Evolutionary conservation across 2,797 vertebrate species (phyloP).

Genomic region (Phrynocephalus forsythii): DNA sequence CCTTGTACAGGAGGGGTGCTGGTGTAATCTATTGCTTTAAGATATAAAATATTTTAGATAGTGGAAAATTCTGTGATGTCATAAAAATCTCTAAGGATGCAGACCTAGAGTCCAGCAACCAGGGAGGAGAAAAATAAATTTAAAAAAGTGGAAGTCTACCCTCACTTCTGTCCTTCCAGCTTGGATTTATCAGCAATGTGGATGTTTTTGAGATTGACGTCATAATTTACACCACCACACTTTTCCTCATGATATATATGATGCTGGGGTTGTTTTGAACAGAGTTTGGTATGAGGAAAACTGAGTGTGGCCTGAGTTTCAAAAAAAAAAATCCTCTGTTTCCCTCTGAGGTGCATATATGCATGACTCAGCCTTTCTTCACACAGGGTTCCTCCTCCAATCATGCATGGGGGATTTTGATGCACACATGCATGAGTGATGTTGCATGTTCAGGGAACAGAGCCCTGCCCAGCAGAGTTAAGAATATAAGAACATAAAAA

Average conservation of each 20-base stretch:
- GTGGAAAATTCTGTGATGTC: background rate
- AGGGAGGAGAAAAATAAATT: background rate
- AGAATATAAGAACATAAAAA: too few species aligned
- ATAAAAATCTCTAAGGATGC: too few species aligned
- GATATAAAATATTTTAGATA: background rate
- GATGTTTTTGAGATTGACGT: background rate
- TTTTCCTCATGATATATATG: background rate
- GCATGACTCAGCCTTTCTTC: too few species aligned
- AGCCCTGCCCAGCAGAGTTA: too few species aligned
- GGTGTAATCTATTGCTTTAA: background rate
- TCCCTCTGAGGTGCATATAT: too few species aligned
- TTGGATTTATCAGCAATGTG: background rate
- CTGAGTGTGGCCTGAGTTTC: too few species aligned
- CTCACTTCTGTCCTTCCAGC: background rate
- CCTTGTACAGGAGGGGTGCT: background rate
- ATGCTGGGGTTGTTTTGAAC: background rate
- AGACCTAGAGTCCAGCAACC: background rate
- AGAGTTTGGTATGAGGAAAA: too few species aligned
- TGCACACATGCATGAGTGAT: too few species aligned
- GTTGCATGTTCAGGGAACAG: too few species aligned
- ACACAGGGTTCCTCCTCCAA: too few species aligned
- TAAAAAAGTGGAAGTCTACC: background rate
- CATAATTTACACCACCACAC: background rate
- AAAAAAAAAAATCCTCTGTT: too few species aligned
- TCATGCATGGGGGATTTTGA: too few species aligned